Evolutionary conservation across 2,113 vertebrate species (phyloP), one percentile per base, ranked within the genome.

Genomic region (Centropristis striata): DNA sequence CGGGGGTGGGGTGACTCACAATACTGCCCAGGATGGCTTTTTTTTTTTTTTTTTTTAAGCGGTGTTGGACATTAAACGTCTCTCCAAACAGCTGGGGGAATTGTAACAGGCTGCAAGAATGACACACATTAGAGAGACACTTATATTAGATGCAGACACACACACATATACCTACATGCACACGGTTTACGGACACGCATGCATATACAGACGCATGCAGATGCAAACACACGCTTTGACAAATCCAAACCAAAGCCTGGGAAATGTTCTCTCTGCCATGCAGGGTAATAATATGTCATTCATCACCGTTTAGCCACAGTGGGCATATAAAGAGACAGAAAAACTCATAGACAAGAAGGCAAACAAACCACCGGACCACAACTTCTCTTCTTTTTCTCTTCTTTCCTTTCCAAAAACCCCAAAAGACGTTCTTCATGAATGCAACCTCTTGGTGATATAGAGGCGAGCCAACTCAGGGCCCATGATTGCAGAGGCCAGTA

Each of bases 251-350:
- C 96, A 98, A 97, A 97, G 96, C 94, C 95, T 96, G 91, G 94
- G 93, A 92, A 91, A 95, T 90, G 91, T 88, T 96, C 95, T 97
- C 95, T 96, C 97, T 99, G 98, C 98, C 95, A 94, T 99, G 97
- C 97, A 99, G 98, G 96, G 96, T 94, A 88, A 90, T 65, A 39
- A 92, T 92, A 95, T 92, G 65, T 54, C 51, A 55, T 92, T 93
- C 94, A 75, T 61, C 94, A 95, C 69, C 93, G 94, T 92, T 91
- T 88, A 93, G 92, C 93, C 90, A 84, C 71, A 71, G 51, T 37
- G 49, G 60, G 68, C 61, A 79, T 75, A 44, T 70, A 89, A 70
- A 82, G 59, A 83, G 71, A 83, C 63, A 65, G 50, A 69, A 47
- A 78, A 66, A 46, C 63, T 65, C 55, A 50, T 60, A 88, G 55